Evolutionary conservation across 2,888 invertebrate genomes (phyloP).

Genomic region (Oeneis ivallda): DNA sequence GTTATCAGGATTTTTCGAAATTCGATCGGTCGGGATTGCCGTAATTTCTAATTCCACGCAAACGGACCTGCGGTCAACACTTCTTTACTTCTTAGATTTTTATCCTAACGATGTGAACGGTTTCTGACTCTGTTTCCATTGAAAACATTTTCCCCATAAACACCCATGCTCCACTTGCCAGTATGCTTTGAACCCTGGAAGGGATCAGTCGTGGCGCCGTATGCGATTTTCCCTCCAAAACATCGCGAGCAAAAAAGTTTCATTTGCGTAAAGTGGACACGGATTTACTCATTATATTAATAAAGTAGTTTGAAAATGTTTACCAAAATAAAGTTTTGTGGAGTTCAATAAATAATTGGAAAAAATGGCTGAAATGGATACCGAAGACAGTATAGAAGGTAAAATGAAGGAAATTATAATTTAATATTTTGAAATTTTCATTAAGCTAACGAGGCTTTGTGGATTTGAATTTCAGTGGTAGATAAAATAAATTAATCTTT

Average conservation of each 20-base stretch:
- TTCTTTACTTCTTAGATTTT: too few species aligned
- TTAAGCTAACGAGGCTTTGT: too few species aligned
- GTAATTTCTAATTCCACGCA: too few species aligned
- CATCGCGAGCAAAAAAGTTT: constrained; percentile 27
- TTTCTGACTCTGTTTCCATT: constrained; percentile 7
- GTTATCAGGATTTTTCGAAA: too few species aligned
- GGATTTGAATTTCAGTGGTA: too few species aligned
- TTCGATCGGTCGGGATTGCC: too few species aligned
- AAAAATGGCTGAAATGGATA: constrained; percentile 29
- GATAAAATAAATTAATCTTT: too few species aligned
- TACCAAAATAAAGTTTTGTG: background rate
- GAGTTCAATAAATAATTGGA: background rate
- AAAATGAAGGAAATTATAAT: background rate
- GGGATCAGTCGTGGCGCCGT: constrained; percentile 34
- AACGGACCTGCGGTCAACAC: too few species aligned
- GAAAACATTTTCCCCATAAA: constrained; percentile 4
- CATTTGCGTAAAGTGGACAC: background rate
- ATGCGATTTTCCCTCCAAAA: constrained; percentile 33
- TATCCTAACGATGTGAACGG: background rate
- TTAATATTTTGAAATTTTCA: too few species aligned
- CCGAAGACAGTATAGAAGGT: constrained; percentile 39
- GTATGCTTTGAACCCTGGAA: constrained; percentile 33
- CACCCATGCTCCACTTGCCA: constrained; percentile 13
- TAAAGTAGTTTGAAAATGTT: background rate
- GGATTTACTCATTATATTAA: too few species aligned